These are phyloP conservation scores for Lumbricus terrestris DNA, from an alignment of 2,888 invertebrate species.

Conservation along the genomic window DNA sequence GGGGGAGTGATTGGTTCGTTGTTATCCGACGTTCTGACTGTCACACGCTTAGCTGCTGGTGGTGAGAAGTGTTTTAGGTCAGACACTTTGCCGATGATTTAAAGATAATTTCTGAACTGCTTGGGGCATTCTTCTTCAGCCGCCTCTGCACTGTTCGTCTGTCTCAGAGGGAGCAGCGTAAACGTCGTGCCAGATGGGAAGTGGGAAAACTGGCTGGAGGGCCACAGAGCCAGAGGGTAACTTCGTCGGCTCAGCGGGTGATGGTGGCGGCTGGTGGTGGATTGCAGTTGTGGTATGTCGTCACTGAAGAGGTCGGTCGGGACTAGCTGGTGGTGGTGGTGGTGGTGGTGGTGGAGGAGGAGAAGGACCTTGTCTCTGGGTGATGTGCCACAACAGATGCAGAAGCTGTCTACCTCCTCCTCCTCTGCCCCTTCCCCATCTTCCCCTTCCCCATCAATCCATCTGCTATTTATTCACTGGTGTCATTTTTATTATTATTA, in stretches of 20 bases:
- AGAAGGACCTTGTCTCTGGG: background rate
- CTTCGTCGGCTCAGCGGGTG: background rate
- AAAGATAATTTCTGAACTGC: background rate
- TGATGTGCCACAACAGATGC: background rate
- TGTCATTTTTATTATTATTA: background rate
- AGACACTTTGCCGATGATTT: background rate
- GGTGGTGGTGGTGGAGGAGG: no score
- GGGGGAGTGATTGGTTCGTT: background rate
- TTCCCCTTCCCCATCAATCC: no score
- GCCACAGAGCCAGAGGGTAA: background rate
- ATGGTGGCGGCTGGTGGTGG: background rate
- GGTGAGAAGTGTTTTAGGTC: background rate
- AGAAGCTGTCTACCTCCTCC: background rate
- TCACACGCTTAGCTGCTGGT: background rate
- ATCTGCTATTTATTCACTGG: background rate
- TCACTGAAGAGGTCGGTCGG: background rate
- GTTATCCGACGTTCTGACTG: background rate
- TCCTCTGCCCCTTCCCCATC: no score
- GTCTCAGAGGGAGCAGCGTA: no score
- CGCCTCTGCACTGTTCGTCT: no score
- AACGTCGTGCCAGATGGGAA: background rate
- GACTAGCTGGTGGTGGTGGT: background rate
- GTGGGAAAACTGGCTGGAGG: background rate
- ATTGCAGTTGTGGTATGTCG: background rate
- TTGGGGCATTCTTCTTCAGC: background rate